phyloP scores from a whole-genome alignment of 2,797 vertebrate species.

The Decapterus maruadsi region DNA sequence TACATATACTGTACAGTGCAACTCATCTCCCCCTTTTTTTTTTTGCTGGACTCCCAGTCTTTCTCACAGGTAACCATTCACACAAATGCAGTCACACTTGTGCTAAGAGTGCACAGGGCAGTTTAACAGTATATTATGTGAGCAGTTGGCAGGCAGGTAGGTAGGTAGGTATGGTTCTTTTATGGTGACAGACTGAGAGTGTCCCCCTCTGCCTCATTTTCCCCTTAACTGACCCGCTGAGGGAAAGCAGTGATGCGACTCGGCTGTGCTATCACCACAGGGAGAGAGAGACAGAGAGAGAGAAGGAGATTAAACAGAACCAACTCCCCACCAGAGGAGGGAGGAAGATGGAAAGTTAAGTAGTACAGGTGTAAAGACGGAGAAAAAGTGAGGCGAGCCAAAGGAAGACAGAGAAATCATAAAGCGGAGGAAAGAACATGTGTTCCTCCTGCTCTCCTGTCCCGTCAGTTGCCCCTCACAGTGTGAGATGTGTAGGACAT shows the following conservation, averaged over 20 bases:
- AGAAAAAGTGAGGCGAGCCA: neutral
- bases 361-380: constrained; percentile 18
- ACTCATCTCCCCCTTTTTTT: constrained; percentile 20
- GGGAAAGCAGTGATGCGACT: constrained; percentile 64
- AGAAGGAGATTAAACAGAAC: constrained; percentile 34
- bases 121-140: constrained; percentile 74
- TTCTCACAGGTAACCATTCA: constrained; percentile 19
- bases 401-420: constrained; percentile 30
- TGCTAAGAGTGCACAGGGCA: constrained; percentile 41
- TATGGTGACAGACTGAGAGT: constrained; percentile 73
- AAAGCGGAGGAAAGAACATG: constrained; percentile 49
- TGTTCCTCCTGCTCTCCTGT: constrained; percentile 56
- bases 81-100: constrained; percentile 20
- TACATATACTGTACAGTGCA: constrained; percentile 3
- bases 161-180: constrained; percentile 69
- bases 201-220: constrained; percentile 78
- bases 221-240: constrained; percentile 78
- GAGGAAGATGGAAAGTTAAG: constrained; percentile 41
- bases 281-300: constrained; percentile 29
- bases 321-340: constrained; percentile 5
- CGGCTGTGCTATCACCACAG: constrained; percentile 54
- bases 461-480: constrained; percentile 72
- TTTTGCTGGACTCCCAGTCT: constrained; percentile 1
- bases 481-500: constrained; percentile 79
- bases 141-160: constrained; percentile 68